These are phyloP conservation scores for Oncorhynchus gorbuscha DNA, from an alignment of 2,113 vertebrate genomes.

Conservation along the genomic window DNA sequence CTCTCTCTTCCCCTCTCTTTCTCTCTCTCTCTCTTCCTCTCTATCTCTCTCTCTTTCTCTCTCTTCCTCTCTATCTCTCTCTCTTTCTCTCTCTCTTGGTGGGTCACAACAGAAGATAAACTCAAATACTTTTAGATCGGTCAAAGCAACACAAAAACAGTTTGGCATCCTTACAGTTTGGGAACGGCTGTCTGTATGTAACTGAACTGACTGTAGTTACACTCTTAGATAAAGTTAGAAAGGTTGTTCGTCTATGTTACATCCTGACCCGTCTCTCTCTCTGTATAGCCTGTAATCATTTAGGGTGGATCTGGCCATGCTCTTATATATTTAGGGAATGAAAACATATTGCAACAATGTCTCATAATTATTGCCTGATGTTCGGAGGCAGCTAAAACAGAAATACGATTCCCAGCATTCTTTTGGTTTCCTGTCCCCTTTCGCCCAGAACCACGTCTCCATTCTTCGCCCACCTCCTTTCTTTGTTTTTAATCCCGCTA, in stretches of 20 bases:
- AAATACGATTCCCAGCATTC: slow-evolving; percentile 63
- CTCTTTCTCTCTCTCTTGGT: too few species aligned
- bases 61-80: too few species aligned
- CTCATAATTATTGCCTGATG: slow-evolving; percentile 46
- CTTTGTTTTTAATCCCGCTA: too few species aligned
- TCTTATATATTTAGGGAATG: slow-evolving; percentile 66
- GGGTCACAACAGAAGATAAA: too few species aligned
- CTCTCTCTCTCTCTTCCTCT: neutral
- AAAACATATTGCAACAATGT: slow-evolving; percentile 54
- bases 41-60: too few species aligned
- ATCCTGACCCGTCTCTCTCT: slow-evolving; percentile 4
- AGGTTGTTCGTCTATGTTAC: slow-evolving; percentile 38
- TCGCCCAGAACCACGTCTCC: slow-evolving; percentile 4
- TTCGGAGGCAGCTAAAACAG: slow-evolving; percentile 55
- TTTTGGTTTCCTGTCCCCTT: slow-evolving; percentile 55
- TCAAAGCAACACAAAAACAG: slow-evolving; percentile 11
- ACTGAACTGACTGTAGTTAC: neutral
- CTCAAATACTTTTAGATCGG: neutral
- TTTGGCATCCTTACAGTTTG: too few species aligned
- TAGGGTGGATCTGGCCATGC: slow-evolving; percentile 2
- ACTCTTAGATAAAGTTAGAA: slow-evolving; percentile 25
- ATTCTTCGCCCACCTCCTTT: too few species aligned
- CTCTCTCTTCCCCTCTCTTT: neutral
- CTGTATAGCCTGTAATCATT: slow-evolving; percentile 68
- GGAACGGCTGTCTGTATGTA: slow-evolving; percentile 33